Base-by-base conservation (phyloP, 2,797 vertebrate species). In the Pangasius larnaudii region DNA sequence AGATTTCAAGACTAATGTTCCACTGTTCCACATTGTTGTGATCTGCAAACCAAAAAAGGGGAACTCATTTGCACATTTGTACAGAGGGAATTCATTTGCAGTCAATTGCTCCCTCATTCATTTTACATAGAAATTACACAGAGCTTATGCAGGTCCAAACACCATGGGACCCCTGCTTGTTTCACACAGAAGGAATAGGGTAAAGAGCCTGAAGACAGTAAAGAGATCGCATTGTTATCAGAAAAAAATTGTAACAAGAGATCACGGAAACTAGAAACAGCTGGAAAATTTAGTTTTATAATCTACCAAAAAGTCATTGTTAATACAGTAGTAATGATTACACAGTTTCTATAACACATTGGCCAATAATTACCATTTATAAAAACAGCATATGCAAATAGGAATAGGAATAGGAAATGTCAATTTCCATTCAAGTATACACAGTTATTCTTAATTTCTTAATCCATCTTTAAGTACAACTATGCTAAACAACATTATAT, bases 171-270 rank as follows among this genome's bases (percentile, higher is more conserved):
- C 1, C 6, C 46, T 51, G 14, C 27, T n/a, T 77, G 27, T 49
- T 24, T 49, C 24, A n/a, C 27, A 77, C 9, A 77, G 5, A 75
- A 75, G 18, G 42, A 65, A 65, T n/a, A 97, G 96, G 0, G 98
- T 98, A 94, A 99, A 97, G 85, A 99, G 97, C 77, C 99, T 99
- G 86, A 22, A 61, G 65, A 30, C 11, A 79, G 3, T 13, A 42
- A 49, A 67, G 30, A 24, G 33, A 36, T 39, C 18, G 72, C 33
- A 46, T 56, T n/a, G 3, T 87, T 71, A 82, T 82, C 2, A 42
- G 39, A 36, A 80, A 18, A n/a, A 53, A 27, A 72, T 4, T 18
- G 65, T 0, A 80, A 56, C 19, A 67, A 53, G 13, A 86, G 4
- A 39, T 39, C 5, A 24, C 0, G 7, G 59, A 27, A 75, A 19